Evolutionary conservation across 2,888 invertebrate genomes (phyloP).

Genomic region (Caradrina kadenii): DNA sequence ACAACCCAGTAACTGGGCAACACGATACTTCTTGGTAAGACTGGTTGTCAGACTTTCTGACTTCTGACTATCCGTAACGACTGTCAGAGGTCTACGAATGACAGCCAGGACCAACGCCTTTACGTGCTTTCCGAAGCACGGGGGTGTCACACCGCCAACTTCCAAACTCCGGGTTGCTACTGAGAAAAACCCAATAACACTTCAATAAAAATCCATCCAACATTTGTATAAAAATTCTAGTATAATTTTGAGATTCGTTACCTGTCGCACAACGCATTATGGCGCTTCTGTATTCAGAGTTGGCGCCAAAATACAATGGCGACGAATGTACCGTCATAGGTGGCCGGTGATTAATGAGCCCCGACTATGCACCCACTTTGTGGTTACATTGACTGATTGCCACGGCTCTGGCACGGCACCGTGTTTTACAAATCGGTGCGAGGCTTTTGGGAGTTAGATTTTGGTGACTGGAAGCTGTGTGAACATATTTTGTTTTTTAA

Average conservation of each 20-base stretch:
- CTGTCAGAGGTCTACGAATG: no score
- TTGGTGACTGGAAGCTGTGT: conserved; percentile 3
- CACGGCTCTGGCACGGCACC: conserved; percentile 24
- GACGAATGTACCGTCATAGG: conserved; percentile 75
- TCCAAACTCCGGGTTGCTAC: no score
- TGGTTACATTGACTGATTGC: conserved; percentile 59
- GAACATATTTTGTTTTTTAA: not conserved
- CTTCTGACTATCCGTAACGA: no score
- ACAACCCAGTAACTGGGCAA: no score
- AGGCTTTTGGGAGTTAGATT: conserved; percentile 31
- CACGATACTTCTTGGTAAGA: no score
- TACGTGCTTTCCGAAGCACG: no score
- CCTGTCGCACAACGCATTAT: conserved; percentile 66
- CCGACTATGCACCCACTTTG: conserved; percentile 53
- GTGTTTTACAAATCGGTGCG: conserved; percentile 50
- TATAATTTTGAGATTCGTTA: conserved; percentile 70
- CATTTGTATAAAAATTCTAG: conserved; percentile 34
- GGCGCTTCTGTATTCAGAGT: conserved; percentile 55
- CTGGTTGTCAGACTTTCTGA: no score
- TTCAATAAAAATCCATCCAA: conserved; percentile 9
- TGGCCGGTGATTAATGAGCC: conserved; percentile 73
- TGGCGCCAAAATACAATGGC: conserved; percentile 72
- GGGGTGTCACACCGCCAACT: no score
- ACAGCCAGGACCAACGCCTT: no score
- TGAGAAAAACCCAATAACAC: no score